These are phyloP conservation scores for Lepidurus apus DNA, from an alignment of 1,140 invertebrate genomes.

Conservation along the genomic window DNA sequence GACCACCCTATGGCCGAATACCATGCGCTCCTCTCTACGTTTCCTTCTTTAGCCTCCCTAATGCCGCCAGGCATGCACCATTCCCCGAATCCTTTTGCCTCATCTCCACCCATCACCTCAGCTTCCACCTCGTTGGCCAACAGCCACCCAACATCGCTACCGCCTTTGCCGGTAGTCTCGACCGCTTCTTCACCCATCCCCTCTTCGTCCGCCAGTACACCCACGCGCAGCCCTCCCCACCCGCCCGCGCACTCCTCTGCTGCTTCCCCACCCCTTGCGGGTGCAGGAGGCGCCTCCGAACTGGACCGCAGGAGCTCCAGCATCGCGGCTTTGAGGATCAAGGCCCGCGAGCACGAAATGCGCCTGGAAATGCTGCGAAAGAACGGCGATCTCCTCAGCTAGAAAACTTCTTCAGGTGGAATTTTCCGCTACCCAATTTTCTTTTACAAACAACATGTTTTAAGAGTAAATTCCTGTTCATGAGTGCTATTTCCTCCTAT, in stretches of 20 bases:
- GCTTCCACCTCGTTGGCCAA: constrained; percentile 12
- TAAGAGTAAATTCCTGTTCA: not conserved
- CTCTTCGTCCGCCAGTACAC: constrained; percentile 45
- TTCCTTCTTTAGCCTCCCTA: constrained; percentile 43
- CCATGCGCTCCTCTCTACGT: constrained; percentile 39
- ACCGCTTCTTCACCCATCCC: constrained; percentile 48
- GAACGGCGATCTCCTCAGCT: constrained; percentile 49
- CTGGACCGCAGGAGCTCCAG: constrained; percentile 79
- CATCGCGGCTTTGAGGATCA: constrained; percentile 80
- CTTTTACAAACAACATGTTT: not conserved
- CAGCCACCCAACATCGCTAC: not conserved
- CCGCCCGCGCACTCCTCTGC: constrained; percentile 2
- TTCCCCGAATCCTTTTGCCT: constrained; percentile 35
- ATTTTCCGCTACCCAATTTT: constrained; percentile 1
- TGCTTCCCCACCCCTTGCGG: not conserved
- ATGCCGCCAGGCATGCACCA: constrained; percentile 25
- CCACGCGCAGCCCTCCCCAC: not conserved
- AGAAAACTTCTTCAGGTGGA: not conserved
- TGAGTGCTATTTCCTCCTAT: not conserved
- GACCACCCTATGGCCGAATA: constrained; percentile 36
- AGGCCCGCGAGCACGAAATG: constrained; percentile 86
- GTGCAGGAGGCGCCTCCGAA: constrained; percentile 35
- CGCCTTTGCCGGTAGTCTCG: constrained; percentile 13
- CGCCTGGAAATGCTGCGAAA: constrained; percentile 75
- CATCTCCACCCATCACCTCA: constrained; percentile 33